A percentile compares a stretch with the other conserved stretches of the same genome.
Conservation (phyloP, 2,113 vertebrate genomes). For the Stigmatopora nigra region DNA sequence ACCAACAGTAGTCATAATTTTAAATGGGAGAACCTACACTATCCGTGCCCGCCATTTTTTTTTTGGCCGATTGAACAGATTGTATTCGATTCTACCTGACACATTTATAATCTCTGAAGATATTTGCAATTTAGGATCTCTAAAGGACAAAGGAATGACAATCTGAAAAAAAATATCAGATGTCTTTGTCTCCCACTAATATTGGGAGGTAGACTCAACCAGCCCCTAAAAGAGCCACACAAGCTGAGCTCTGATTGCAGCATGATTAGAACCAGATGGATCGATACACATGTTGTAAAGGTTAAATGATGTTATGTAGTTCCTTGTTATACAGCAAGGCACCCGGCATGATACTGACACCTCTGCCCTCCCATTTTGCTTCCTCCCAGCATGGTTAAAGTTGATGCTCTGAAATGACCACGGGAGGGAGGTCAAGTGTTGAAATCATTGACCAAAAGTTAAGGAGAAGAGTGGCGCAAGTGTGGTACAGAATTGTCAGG, state of each 20-base stretch:
- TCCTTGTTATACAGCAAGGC: slow-evolving; percentile 62
- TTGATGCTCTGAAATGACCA: slow-evolving; percentile 34
- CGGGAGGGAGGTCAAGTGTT: slow-evolving; percentile 43
- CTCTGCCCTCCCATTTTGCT: slow-evolving; percentile 30
- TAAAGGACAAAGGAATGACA: slow-evolving; percentile 58
- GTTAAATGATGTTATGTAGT: slow-evolving; percentile 77
- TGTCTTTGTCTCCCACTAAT: slow-evolving; percentile 62
- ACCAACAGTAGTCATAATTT: too few relatives aligned
- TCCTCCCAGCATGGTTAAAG: slow-evolving; percentile 36
- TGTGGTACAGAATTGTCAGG: slow-evolving; percentile 8
- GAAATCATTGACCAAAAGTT: slow-evolving; percentile 18
- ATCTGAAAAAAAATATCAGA: slow-evolving; percentile 38
- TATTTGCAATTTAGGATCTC: slow-evolving; percentile 38
- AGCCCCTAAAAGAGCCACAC: slow-evolving; percentile 58
- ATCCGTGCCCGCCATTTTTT: too few relatives aligned
- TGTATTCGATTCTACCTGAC: slow-evolving; percentile 23
- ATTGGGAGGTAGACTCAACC: slow-evolving; percentile 54
- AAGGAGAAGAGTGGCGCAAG: not conserved
- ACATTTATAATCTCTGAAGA: slow-evolving; percentile 38
- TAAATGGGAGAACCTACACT: too few relatives aligned
- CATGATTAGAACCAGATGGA: slow-evolving; percentile 68
- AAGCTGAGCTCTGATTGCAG: slow-evolving; percentile 61
- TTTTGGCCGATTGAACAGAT: not conserved
- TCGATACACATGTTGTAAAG: slow-evolving; percentile 78
- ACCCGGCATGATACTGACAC: slow-evolving; percentile 66